These are phyloP conservation scores for Eleutherodactylus coqui DNA, from an alignment of 2,797 vertebrate species.

Conservation along the genomic window DNA sequence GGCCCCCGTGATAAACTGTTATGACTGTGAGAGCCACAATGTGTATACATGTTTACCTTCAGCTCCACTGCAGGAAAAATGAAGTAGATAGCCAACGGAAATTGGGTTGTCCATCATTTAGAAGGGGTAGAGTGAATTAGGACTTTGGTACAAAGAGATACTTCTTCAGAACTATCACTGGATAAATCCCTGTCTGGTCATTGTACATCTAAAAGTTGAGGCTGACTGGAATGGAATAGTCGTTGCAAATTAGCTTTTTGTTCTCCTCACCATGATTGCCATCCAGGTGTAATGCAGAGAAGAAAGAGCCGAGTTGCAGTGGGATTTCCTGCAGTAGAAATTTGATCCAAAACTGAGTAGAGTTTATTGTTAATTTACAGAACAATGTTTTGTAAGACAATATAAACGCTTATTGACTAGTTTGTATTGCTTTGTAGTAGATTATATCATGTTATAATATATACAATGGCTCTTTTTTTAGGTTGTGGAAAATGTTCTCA, in stretches of 20 bases:
- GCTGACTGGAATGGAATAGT: background rate
- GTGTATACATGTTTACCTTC: background rate
- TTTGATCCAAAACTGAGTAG: no score
- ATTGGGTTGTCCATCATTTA: background rate
- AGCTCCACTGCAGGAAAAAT: background rate
- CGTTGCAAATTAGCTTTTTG: background rate
- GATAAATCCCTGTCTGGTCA: no score
- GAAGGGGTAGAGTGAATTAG: background rate
- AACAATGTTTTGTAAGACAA: no score
- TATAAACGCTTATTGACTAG: no score
- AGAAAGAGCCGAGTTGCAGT: no score
- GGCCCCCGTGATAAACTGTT: background rate
- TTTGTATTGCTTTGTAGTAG: background rate
- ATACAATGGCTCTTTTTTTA: constrained; percentile 68
- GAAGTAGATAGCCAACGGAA: background rate
- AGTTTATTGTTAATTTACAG: no score
- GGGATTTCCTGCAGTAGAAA: no score
- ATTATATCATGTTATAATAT: background rate
- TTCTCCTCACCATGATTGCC: background rate
- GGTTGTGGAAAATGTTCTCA: constrained; percentile 95
- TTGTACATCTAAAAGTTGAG: background rate
- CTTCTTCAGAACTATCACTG: no score
- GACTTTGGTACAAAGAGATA: no score
- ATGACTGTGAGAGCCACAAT: background rate
- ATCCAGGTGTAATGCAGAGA: background rate